Evolutionary conservation across 2,888 invertebrate genomes (phyloP).

Genomic region (Furcula furcula): DNA sequence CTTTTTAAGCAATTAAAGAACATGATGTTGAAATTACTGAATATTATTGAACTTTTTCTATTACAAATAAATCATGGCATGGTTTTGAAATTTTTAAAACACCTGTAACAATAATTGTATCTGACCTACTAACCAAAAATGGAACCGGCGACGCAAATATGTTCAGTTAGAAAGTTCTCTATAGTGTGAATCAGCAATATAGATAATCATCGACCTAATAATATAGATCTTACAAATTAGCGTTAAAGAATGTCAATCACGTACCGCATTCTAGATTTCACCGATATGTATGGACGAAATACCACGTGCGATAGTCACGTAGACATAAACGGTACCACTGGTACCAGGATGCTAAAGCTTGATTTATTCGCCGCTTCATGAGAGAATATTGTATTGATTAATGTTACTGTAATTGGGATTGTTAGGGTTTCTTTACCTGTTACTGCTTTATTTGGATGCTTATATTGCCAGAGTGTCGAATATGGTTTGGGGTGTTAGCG

Average conservation of each 20-base stretch:
- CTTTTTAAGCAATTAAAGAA: too few species aligned
- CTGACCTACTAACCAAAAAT: conserved; percentile 6
- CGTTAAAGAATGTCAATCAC: conserved; percentile 21
- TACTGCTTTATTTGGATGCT: too few species aligned
- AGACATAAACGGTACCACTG: background rate
- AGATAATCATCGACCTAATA: conserved; percentile 24
- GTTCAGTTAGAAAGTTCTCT: conserved; percentile 25
- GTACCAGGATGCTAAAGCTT: too few species aligned
- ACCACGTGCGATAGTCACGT: conserved; percentile 19
- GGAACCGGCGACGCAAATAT: conserved; percentile 20
- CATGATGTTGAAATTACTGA: too few species aligned
- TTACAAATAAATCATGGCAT: too few species aligned
- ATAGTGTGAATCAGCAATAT: conserved; percentile 12
- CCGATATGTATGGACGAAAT: conserved; percentile 8
- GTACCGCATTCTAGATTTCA: conserved; percentile 22
- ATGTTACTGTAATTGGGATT: too few species aligned
- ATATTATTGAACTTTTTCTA: too few species aligned
- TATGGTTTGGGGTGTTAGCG: too few species aligned
- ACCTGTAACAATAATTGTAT: background rate
- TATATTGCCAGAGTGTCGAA: too few species aligned
- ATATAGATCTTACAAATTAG: conserved; percentile 20
- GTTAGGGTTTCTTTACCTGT: too few species aligned
- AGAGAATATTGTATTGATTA: too few species aligned
- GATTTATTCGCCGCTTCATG: too few species aligned
- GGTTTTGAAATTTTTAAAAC: background rate